These are phyloP conservation scores for Ellobium chinense DNA, from an alignment of 2,888 invertebrate species.

Conservation along the genomic window DNA sequence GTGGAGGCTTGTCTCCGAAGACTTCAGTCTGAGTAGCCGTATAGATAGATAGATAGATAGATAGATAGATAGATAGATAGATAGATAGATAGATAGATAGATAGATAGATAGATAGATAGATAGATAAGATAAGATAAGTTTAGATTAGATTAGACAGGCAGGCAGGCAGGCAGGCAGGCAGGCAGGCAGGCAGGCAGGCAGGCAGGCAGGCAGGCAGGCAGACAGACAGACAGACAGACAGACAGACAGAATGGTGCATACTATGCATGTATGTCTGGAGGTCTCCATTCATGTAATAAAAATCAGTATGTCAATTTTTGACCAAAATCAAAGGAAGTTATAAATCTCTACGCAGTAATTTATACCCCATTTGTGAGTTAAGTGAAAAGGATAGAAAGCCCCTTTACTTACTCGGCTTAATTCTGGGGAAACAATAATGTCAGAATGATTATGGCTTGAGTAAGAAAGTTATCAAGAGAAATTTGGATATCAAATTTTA, in stretches of 20 bases:
- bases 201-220: not conserved
- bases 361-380: too few species aligned
- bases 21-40: not conserved
- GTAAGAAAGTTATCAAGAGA: too few species aligned
- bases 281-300: too few species aligned
- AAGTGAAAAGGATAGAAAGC: too few species aligned
- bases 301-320: too few species aligned
- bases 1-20: not conserved
- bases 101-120: not conserved
- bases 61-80: not conserved
- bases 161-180: not conserved
- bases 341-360: too few species aligned
- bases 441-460: not conserved
- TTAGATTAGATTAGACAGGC: slow-evolving; percentile 1
- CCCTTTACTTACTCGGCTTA: not conserved
- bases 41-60: slow-evolving; percentile 1
- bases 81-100: not conserved
- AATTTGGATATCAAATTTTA: too few species aligned
- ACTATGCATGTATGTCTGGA: too few species aligned
- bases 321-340: too few species aligned
- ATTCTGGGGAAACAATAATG: not conserved
- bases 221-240: not conserved
- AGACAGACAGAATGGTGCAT: not conserved
- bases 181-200: slow-evolving; percentile 2
- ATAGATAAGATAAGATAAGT: too few species aligned